Conservation (phyloP, 2,888 invertebrate genomes). For the Netelia fuscicornis region DNA sequence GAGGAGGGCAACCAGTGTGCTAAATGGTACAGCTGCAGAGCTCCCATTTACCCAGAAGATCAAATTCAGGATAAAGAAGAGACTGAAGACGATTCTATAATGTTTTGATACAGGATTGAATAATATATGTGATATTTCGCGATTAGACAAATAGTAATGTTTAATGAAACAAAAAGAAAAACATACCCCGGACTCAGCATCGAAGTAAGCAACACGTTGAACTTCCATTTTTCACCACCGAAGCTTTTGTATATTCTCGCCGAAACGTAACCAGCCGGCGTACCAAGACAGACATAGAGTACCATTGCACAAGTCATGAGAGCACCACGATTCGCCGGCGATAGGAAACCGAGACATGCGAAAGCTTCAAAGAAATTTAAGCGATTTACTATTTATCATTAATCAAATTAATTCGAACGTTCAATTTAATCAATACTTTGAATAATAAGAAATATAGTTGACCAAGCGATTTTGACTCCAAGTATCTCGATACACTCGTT, state of each 20-base stretch:
- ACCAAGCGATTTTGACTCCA: too few species aligned
- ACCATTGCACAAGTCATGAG: conserved; percentile 99
- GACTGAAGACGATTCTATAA: conserved; percentile 95
- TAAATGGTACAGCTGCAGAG: conserved; percentile 98
- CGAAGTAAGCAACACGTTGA: conserved; percentile 97
- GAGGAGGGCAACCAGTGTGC: conserved; percentile 96
- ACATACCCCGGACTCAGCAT: conserved; percentile 97
- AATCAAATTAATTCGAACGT: not conserved
- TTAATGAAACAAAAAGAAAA: not conserved
- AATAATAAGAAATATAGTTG: too few species aligned
- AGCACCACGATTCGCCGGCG: conserved; percentile 99
- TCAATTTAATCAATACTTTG: not conserved
- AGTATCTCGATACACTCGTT: too few species aligned
- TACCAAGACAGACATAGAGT: conserved; percentile 98
- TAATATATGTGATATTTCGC: not conserved
- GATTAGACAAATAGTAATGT: not conserved
- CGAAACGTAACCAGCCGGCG: conserved; percentile 98
- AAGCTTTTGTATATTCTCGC: conserved; percentile 99
- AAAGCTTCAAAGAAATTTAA: conserved; percentile 88
- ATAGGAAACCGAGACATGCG: conserved; percentile 99
- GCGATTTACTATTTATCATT: conserved; percentile 35
- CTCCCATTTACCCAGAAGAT: conserved; percentile 98
- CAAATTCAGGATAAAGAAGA: conserved; percentile 98
- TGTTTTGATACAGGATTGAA: conserved; percentile 63
- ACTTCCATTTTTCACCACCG: conserved; percentile 99